phyloP scores from a whole-genome alignment of 2,888 invertebrate genomes.

The Apotomis turbidana region DNA sequence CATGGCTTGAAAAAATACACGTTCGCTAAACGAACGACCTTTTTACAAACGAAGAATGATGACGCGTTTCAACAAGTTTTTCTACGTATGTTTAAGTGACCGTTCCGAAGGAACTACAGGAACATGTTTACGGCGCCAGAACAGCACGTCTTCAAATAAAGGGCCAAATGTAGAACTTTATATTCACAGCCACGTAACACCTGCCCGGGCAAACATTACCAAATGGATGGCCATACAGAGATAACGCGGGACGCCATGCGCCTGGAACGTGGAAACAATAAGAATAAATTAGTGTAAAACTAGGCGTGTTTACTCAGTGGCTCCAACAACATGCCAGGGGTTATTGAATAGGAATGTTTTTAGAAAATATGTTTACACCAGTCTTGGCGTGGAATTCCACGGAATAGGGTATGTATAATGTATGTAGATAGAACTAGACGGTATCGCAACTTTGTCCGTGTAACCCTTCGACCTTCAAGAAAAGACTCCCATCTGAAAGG shows the following conservation, averaged over 20 bases:
- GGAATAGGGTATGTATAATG: too few relatives aligned
- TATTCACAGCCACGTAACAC: conserved; percentile 57
- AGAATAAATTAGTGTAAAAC: conserved; percentile 53
- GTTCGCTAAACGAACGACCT: not conserved
- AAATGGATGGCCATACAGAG: not conserved
- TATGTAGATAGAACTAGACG: too few relatives aligned
- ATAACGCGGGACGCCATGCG: conserved; percentile 43
- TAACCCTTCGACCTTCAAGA: too few relatives aligned
- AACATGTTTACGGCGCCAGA: conserved; percentile 42
- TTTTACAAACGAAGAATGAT: not conserved
- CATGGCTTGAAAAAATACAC: not conserved
- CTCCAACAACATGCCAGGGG: conserved; percentile 26
- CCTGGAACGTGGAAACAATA: conserved; percentile 53
- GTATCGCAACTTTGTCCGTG: too few relatives aligned
- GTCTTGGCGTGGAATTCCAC: too few relatives aligned
- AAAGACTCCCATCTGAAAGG: too few relatives aligned
- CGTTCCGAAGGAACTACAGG: conserved; percentile 10
- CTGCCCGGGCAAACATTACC: conserved; percentile 51
- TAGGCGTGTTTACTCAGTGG: conserved; percentile 47
- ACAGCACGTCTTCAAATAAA: conserved; percentile 56
- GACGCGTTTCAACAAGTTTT: conserved; percentile 3
- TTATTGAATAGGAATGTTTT: not conserved
- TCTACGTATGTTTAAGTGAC: conserved; percentile 4
- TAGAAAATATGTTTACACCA: not conserved
- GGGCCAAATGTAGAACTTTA: conserved; percentile 52